These are phyloP conservation scores for Podarcis raffonei DNA, from an alignment of 2,113 vertebrate species.

Conservation along the genomic window DNA sequence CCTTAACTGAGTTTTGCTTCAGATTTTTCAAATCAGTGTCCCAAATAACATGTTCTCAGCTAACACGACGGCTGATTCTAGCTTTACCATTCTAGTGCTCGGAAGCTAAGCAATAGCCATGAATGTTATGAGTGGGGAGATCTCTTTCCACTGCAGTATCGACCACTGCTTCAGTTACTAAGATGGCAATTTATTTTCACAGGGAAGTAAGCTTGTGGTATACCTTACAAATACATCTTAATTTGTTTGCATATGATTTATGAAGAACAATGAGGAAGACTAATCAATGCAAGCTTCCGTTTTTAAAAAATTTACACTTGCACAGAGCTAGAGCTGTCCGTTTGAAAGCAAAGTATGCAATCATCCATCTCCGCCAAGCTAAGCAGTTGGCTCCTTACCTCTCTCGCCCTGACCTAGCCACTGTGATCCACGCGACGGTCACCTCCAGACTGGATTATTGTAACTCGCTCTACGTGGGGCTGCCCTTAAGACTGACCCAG, in stretches of 20 bases:
- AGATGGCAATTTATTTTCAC: conserved; percentile 15
- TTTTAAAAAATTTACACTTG: background rate
- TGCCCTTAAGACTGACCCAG: too few relatives aligned
- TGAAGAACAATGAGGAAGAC: background rate
- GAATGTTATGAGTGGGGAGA: conserved; percentile 3
- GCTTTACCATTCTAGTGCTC: conserved; percentile 40
- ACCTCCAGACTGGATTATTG: too few relatives aligned
- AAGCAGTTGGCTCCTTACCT: too few relatives aligned
- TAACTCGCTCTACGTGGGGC: too few relatives aligned
- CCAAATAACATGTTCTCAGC: conserved; percentile 7
- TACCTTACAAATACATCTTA: background rate
- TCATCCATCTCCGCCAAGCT: too few relatives aligned
- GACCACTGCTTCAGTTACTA: conserved; percentile 20
- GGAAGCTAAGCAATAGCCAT: conserved; percentile 34
- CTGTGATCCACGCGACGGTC: too few relatives aligned
- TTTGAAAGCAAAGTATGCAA: background rate
- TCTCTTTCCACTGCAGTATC: background rate
- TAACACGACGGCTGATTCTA: conserved; percentile 32
- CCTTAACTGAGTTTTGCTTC: background rate
- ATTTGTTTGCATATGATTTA: conserved; percentile 25
- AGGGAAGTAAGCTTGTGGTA: conserved; percentile 28
- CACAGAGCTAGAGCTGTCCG: background rate
- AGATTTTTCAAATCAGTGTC: background rate
- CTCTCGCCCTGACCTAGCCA: too few relatives aligned
- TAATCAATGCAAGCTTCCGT: conserved; percentile 10